A percentile compares a stretch with the other conserved stretches of the same genome.
These are phyloP conservation scores for Gephyroberyx darwinii DNA, from an alignment of 2,797 vertebrate genomes.

Conservation along the genomic window DNA sequence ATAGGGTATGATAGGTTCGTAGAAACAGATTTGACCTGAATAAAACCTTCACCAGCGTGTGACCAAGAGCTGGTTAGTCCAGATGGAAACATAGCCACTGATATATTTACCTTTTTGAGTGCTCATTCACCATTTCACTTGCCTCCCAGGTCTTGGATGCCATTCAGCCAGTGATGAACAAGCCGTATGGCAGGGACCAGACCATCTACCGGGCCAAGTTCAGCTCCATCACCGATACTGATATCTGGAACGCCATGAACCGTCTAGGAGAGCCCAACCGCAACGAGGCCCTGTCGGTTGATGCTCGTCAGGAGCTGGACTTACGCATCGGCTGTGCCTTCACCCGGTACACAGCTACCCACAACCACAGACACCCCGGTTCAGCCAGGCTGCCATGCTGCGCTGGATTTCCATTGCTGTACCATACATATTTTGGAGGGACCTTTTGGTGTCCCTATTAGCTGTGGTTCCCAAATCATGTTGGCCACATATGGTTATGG, in stretches of 20 bases:
- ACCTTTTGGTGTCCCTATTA: background rate
- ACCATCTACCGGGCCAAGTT: slow-evolving; percentile 91
- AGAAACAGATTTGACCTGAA: background rate
- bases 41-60: background rate
- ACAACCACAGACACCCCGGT: background rate
- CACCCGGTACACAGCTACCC: slow-evolving; percentile 83
- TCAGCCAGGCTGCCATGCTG: background rate
- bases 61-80: no score
- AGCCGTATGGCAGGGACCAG: slow-evolving; percentile 73
- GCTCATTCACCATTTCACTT: background rate
- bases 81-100: background rate
- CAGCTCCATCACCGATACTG: slow-evolving; percentile 97
- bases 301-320: slow-evolving; percentile 96
- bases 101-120: background rate
- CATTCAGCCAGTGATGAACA: slow-evolving; percentile 90
- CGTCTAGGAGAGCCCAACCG: slow-evolving; percentile 91
- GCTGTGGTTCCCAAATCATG: no score
- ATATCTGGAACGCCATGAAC: slow-evolving; percentile 95
- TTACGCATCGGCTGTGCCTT: slow-evolving; percentile 97
- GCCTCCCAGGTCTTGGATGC: slow-evolving; percentile 90
- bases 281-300: slow-evolving; percentile 94
- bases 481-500: background rate
- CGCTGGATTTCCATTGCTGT: background rate
- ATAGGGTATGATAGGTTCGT: background rate
- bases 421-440: background rate